Conservation (phyloP, 2,888 invertebrate species). For the Drosophila melanocephala region DNA sequence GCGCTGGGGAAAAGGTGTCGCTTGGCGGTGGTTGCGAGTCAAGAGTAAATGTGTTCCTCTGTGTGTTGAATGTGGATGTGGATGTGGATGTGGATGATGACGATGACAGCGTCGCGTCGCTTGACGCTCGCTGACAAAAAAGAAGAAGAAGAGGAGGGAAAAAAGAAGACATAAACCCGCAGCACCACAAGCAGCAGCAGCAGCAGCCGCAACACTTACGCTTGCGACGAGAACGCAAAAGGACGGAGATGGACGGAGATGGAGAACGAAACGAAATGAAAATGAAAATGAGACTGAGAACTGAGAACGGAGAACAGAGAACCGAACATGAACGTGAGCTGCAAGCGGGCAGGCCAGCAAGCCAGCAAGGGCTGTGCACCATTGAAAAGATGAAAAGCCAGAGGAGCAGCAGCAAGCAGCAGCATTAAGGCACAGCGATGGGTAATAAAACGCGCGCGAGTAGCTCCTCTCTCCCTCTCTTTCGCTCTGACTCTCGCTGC, state of each 20-base stretch:
- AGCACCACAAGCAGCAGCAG: neutral
- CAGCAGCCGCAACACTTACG: conserved; percentile 53
- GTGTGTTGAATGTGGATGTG: conserved; percentile 4
- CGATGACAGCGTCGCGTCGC: conserved; percentile 47
- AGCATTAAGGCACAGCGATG: conserved; percentile 51
- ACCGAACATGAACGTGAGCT: conserved; percentile 19
- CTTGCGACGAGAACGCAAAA: conserved; percentile 54
- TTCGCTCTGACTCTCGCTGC: conserved; percentile 5
- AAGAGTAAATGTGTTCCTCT: conserved; percentile 26
- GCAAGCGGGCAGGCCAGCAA: conserved; percentile 9
- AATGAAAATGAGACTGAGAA: conserved; percentile 39
- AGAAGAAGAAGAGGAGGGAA: conserved; percentile 2
- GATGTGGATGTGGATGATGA: conserved; percentile 54
- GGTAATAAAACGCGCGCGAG: conserved; percentile 70
- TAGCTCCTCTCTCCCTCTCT: conserved; percentile 21
- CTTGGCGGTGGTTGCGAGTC: conserved; percentile 67
- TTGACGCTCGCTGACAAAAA: conserved; percentile 39
- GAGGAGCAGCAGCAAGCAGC: conserved; percentile 61
- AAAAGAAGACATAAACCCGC: conserved; percentile 74
- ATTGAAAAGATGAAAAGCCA: conserved; percentile 76
- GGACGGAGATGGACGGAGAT: conserved; percentile 43
- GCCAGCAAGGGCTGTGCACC: conserved; percentile 10
- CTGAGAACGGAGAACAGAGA: neutral
- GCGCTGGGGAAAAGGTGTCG: conserved; percentile 60
- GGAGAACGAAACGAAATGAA: conserved; percentile 52